Evolutionary conservation across 2,888 invertebrate species (phyloP), one percentile per base, ranked within the genome.

Genomic region (Cepaea hortensis): DNA sequence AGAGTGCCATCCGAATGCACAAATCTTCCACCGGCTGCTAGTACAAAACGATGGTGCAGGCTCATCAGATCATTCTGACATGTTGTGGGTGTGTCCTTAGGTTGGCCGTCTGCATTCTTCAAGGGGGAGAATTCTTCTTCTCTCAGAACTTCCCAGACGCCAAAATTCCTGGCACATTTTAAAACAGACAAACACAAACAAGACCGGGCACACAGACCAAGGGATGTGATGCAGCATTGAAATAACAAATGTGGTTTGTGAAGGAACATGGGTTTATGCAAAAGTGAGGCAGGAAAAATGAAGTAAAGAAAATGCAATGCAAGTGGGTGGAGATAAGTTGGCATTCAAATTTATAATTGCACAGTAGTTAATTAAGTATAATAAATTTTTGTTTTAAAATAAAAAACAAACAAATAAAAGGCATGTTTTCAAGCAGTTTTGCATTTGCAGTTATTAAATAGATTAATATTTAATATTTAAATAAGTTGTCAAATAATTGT

Each of bases 41-140:
- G 95, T 6, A 99, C 96, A 93, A 97, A 98, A 89, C 96, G 96
- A 50, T 90, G 90, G 89, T 95, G 94, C 15, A 94, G 91, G 85
- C 92, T 91, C 87, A 91, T 93, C 15, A 99, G 95, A 92, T 98
- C 97, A 65, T 96, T 96, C 83, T 96, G 95, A 3, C 98, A 97
- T 0, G 99, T 98, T 0, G 96, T 96, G 0, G 99, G 97, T 87
- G 98, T 98, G 95, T 99, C 99, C 93, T 97, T 97, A 72, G 97
- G 97, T 0, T 96, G 97, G 0, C 96, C 95, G 93, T 99, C 97
- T 0, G 97, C 96, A 95, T 99, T 99, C 94, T 99, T 99, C 90
- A 99, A 95, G 0, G 99, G 98, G 91, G 99, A 98, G 94, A 99
- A 99, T 94, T 99, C 99, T 88, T 97, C 97, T 90, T 97, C 97